A percentile compares a stretch with the other conserved stretches of the same genome.
Evolutionary conservation across 2,888 invertebrate species (phyloP).

Genomic region (Luperina testacea): DNA sequence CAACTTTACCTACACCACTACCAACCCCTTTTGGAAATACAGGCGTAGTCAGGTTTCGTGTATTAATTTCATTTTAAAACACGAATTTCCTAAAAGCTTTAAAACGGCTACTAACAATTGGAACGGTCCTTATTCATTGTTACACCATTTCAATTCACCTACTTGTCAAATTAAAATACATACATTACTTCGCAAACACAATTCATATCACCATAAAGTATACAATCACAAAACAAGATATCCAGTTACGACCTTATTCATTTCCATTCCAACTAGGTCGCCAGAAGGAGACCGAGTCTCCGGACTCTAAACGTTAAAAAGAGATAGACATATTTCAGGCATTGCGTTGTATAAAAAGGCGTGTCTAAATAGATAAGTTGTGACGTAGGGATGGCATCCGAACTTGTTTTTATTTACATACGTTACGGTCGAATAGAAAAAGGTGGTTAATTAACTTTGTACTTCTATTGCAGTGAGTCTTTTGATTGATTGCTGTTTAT

Average conservation of each 20-base stretch:
- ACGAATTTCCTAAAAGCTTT: not conserved
- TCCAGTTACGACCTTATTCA: slow-evolving; percentile 69
- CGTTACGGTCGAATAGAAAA: slow-evolving; percentile 72
- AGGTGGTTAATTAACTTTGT: slow-evolving; percentile 71
- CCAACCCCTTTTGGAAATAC: not conserved
- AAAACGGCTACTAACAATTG: not conserved
- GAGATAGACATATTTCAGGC: slow-evolving; percentile 70
- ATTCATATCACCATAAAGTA: slow-evolving; percentile 16
- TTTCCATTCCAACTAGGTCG: slow-evolving; percentile 65
- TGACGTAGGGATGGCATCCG: slow-evolving; percentile 74
- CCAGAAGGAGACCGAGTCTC: slow-evolving; percentile 63
- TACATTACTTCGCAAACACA: slow-evolving; percentile 3
- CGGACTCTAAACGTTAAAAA: slow-evolving; percentile 62
- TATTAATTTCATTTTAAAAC: not conserved
- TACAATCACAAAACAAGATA: slow-evolving; percentile 46
- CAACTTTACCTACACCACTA: not conserved
- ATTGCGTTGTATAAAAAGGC: slow-evolving; percentile 76
- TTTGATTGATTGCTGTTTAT: slow-evolving; percentile 46
- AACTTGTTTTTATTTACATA: slow-evolving; percentile 76
- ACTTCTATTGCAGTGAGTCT: slow-evolving; percentile 27
- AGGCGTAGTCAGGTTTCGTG: too few species aligned
- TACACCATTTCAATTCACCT: not conserved
- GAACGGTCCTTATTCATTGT: not conserved
- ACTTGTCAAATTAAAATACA: slow-evolving; percentile 2
- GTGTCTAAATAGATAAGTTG: slow-evolving; percentile 86